Percentiles rank a stretch among this genome's conserved stretches.
These are phyloP conservation scores for Sitophilus oryzae DNA, from an alignment of 1,140 invertebrate genomes.

Conservation along the genomic window DNA sequence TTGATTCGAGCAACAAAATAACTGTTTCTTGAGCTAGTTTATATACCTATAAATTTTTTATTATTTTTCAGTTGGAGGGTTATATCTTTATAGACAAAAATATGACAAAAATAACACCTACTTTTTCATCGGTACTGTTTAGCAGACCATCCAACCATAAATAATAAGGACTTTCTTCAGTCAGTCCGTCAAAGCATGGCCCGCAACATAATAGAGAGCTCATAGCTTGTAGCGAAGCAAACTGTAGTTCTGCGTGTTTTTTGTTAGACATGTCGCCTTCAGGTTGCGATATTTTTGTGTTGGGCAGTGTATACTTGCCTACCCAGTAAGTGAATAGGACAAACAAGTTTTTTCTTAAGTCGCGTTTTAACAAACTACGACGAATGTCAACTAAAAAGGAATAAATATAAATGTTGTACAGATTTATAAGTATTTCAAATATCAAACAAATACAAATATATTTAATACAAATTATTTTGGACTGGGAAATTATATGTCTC, in stretches of 20 bases:
- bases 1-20: slow-evolving; percentile 89
- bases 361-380: slow-evolving; percentile 76
- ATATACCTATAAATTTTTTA: slow-evolving; percentile 79
- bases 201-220: slow-evolving; percentile 92
- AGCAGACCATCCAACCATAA: slow-evolving; percentile 89
- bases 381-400: slow-evolving; percentile 75
- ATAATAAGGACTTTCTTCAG: slow-evolving; percentile 89
- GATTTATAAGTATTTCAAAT: no score
- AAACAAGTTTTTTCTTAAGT: slow-evolving; percentile 82
- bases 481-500: no score
- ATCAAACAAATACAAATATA: no score
- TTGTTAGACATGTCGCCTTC: slow-evolving; percentile 35
- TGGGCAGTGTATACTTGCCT: slow-evolving; percentile 63
- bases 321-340: slow-evolving; percentile 91
- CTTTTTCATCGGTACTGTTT: slow-evolving; percentile 82
- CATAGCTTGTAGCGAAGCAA: slow-evolving; percentile 80
- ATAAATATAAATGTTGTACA: no score
- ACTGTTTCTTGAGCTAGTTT: slow-evolving; percentile 88
- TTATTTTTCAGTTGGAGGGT: no score
- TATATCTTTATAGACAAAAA: no score
- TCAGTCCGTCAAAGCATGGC: slow-evolving; percentile 82
- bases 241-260: slow-evolving; percentile 59
- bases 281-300: slow-evolving; percentile 24
- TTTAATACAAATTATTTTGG: no score
- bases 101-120: no score